A percentile compares a stretch with the other conserved stretches of the same genome.
phyloP scores from a whole-genome alignment of 2,888 invertebrate genomes.

The Phortica magna region DNA sequence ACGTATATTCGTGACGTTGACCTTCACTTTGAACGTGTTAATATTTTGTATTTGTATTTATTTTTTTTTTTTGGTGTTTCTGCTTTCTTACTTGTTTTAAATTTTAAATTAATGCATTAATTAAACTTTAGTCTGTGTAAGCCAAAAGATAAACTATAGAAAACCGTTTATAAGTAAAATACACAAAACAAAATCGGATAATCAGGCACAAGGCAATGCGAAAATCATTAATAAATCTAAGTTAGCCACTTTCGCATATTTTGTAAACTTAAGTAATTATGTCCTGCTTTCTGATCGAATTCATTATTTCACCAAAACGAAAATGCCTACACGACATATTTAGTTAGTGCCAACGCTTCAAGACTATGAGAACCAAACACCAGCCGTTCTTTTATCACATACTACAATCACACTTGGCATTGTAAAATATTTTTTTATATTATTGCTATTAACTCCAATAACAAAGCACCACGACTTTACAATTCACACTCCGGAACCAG shows the following conservation, averaged over 20 bases:
- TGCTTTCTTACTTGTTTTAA: slow-evolving; percentile 39
- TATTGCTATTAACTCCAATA: slow-evolving; percentile 62
- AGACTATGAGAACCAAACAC: neutral
- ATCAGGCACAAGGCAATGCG: slow-evolving; percentile 5
- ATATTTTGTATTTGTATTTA: slow-evolving; percentile 29
- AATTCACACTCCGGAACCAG: slow-evolving; percentile 36
- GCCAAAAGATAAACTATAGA: neutral
- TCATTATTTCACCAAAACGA: too few relatives aligned
- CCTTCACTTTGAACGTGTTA: slow-evolving; percentile 74
- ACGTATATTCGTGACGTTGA: slow-evolving; percentile 58
- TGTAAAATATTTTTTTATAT: slow-evolving; percentile 60
- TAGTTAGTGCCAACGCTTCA: neutral
- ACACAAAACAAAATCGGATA: neutral
- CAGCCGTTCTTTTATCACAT: neutral
- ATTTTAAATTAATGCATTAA: slow-evolving; percentile 49
- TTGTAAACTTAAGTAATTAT: too few relatives aligned
- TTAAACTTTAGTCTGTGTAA: slow-evolving; percentile 35
- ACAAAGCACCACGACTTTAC: slow-evolving; percentile 67
- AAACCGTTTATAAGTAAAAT: neutral
- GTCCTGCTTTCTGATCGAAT: too few relatives aligned
- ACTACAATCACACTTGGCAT: slow-evolving; percentile 42
- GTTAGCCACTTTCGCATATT: too few relatives aligned
- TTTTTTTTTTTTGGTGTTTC: slow-evolving; percentile 46
- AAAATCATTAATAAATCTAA: neutral
- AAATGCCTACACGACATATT: neutral